These are phyloP conservation scores for Zaprionus davidi DNA, from an alignment of 1,140 invertebrate genomes.

Conservation along the genomic window DNA sequence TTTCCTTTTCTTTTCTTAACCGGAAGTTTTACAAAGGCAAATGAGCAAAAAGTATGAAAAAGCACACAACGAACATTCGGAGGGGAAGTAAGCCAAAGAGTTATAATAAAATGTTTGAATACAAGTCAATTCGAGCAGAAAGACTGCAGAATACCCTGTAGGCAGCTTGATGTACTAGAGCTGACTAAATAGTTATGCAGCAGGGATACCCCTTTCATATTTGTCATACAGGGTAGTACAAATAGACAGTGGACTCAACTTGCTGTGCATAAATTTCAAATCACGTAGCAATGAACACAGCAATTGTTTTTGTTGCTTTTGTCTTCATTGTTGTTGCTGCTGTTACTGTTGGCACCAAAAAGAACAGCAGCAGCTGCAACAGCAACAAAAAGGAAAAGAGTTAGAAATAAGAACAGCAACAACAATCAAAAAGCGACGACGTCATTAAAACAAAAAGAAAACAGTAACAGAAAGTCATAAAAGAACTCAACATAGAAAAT, in stretches of 20 bases:
- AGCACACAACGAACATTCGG: constrained; percentile 35
- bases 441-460: constrained; percentile 65
- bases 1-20: constrained; percentile 59
- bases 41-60: constrained; percentile 73
- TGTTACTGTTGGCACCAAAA: constrained; percentile 62
- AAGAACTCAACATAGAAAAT: constrained; percentile 37
- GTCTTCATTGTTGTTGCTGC: constrained; percentile 31
- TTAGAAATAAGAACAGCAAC: constrained; percentile 41
- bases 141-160: constrained; percentile 18
- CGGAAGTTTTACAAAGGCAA: constrained; percentile 81
- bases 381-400: constrained; percentile 12
- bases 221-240: constrained; percentile 13
- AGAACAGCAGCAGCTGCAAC: constrained; percentile 45
- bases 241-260: constrained; percentile 56
- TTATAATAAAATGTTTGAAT: constrained; percentile 61
- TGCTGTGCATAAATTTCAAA: constrained; percentile 77
- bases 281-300: constrained; percentile 70
- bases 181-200: background rate
- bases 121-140: constrained; percentile 7
- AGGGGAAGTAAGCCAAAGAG: constrained; percentile 40
- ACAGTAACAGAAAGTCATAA: constrained; percentile 35
- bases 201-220: background rate
- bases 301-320: constrained; percentile 50
- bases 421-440: constrained; percentile 37
- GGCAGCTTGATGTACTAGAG: background rate